Base-by-base conservation (phyloP, 2,113 vertebrate species). In the Peromyscus polionotus region DNA sequence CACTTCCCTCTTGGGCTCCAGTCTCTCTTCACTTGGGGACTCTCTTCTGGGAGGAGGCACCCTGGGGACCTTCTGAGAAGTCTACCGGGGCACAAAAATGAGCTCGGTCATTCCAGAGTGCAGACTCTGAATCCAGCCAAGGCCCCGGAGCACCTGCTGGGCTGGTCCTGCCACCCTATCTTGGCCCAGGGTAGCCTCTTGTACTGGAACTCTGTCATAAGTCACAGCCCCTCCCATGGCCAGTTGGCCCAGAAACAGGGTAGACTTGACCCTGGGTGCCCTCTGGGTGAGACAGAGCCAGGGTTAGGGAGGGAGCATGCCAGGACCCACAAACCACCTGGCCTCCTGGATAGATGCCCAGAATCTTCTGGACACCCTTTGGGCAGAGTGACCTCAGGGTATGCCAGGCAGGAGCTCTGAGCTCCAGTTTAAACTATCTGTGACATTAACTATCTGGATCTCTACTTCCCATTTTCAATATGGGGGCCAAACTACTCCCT, bases 1-100 rank as follows among this genome's bases (percentile, higher is more conserved):
- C 28, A 98, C 98, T 87, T 98, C 98, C 94, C 98, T 94, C 73
- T 96, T 97, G 70, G 67, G 45, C 54, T 98, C 97, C 36, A 76
- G 97, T 59, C 98, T 98, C 75, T 98, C 98, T 92, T 98, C 98
- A 98, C 97, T 95, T 91, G 98, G 98, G 84, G 98, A 97, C 90
- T 98, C 99, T 97, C 98, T 99, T 98, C 98, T 98, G 98, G 95
- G 97, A 98, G 98, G 98, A 98, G 97, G 98, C 93, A 98, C 98
- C 95, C 98, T 98, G 89, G 98, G 98, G 98, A 99, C 98, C 98
- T 98, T 99, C 96, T 99, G 98, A 95, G 99, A 99, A 97, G 98
- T 99, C 99, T 99, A 98, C 8, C 8, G 83, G 7, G 84, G 98
- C 67, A 96, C 97, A 93, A 96, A 80, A 96, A 51, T 26, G 54